Conservation (phyloP, 2,888 invertebrate species). For the Pyrrhia umbra region DNA sequence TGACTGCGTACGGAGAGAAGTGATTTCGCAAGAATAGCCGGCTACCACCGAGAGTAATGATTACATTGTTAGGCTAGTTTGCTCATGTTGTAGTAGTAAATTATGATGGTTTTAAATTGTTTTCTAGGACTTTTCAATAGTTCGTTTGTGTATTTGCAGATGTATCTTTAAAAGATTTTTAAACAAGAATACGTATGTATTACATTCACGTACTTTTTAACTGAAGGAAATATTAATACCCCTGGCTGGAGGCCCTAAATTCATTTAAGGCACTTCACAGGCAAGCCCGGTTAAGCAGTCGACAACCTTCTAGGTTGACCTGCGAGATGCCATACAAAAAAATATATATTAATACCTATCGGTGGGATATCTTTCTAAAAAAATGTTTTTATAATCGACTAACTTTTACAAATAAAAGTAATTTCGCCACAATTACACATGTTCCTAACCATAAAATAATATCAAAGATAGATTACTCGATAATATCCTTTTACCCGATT, state of each 20-base stretch:
- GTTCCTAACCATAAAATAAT: conserved; percentile 30
- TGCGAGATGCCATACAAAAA: no score
- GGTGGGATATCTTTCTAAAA: no score
- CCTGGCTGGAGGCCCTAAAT: no score
- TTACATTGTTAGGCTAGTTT: conserved; percentile 19
- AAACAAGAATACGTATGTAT: background rate
- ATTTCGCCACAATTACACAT: conserved; percentile 6
- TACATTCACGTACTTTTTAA: background rate
- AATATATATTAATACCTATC: no score
- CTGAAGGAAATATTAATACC: background rate
- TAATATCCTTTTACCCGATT: conserved; percentile 48
- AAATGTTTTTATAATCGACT: conserved; percentile 21
- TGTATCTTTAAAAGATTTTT: background rate
- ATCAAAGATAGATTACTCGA: conserved; percentile 47
- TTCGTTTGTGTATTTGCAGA: background rate
- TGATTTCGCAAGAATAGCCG: conserved; percentile 36
- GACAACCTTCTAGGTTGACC: no score
- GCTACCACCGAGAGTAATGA: conserved; percentile 33
- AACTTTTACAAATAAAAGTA: conserved; percentile 41
- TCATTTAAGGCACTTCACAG: no score
- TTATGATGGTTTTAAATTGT: conserved; percentile 5
- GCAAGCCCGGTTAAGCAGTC: no score
- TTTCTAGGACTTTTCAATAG: background rate
- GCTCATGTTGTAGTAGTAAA: background rate
- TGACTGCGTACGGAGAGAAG: background rate